Evolutionary conservation across 2,888 invertebrate genomes (phyloP), one percentile per base, ranked within the genome.

Genomic region (Xestoiulus laeticollis): DNA sequence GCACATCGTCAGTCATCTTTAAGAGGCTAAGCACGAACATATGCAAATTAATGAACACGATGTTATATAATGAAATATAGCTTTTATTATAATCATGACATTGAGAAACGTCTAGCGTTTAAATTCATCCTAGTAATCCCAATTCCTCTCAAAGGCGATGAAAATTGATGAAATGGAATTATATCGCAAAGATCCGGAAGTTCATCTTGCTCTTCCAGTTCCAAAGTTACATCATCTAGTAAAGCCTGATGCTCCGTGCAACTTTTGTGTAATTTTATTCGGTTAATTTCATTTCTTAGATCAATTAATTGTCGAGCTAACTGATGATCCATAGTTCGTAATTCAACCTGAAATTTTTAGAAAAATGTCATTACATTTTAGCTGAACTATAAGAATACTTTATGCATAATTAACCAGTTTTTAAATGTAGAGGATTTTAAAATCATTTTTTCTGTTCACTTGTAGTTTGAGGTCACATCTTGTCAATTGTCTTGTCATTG

Each of bases 111-210:
- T 26, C 86, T 22, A 44, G 86, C 26, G 26, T 48, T 48, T 38
- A 86, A 48, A 86, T 86, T 86, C 86, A 86, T 48, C 44, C 53
- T 86, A n/a, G 86, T 86, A 14, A 86, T 86, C 19, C 86, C 86
- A 26, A 86, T 48, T 5, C 30, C 86, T n/a, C 86, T 6, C 26
- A 86, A 48, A 6, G 86, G 53, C 32, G 86, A 48, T 53, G 30
- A n/a, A 86, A 48, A 86, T 16, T 86, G 86, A 22, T 26, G 44
- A 48, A 86, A 86, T 44, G 86, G 86, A 48, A 44, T 53, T 44
- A 33, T 16, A 48, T 86, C 86, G 44, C 86, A 86, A 19, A 86
- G 86, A 53, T 86, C 86, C 10, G 48, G 44, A 86, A 86, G 32
- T 53, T 48, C 86, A 26, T 86, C 86, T 26, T 48, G 38, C 30